Base-by-base conservation (phyloP, 2,888 invertebrate genomes). In the Oscheius sp. region DNA sequence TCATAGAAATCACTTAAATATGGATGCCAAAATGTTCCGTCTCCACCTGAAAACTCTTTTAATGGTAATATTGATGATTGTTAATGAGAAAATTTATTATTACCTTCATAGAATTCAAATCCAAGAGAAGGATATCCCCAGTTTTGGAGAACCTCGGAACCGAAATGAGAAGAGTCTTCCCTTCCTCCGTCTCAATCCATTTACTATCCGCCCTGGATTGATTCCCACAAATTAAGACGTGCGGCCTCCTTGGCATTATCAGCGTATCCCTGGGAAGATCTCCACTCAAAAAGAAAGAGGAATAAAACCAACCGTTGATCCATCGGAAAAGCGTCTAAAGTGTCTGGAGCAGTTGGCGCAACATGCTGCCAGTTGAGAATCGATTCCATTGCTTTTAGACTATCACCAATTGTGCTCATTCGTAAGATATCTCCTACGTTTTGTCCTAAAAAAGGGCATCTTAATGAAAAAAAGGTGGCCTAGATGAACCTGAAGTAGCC, bases 311-410 rank as follows among this genome's bases (percentile, higher is more conserved):
- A 75, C 77, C 75, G 61, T 4, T 68, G 48, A 12, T 58, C 45
- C 27, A 71, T 17, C 1, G 72, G 75, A 25, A 70, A 78, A 80
- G 75, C 81, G 89, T 90, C 88, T 45, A 96, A 89, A 0, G 95
- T 96, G 87, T 97, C 96, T 0, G 97, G 97, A 39, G 93, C 92
- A 3, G 96, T 95, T 0, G 97, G 97, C 0, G 93, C 93, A 37
- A 95, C 87, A 87, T 96, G 96, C 29, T 92, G 91, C 95, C 96
- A 97, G 66, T 90, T 88, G 27, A 97, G 88, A 17, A 93, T 92
- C 80, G 90, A 91, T 84, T 92, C 91, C 84, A 96, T 88, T 34
- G 92, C 92, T 68, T 92, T 91, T 42, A 95, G 82, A 0, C 91
- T 89, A 75, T 91, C 90, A 1, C 90, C 90, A 27, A 93, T 87